Base-by-base conservation (phyloP, 1,140 invertebrate genomes). In the Apocrypta bakeri region DNA sequence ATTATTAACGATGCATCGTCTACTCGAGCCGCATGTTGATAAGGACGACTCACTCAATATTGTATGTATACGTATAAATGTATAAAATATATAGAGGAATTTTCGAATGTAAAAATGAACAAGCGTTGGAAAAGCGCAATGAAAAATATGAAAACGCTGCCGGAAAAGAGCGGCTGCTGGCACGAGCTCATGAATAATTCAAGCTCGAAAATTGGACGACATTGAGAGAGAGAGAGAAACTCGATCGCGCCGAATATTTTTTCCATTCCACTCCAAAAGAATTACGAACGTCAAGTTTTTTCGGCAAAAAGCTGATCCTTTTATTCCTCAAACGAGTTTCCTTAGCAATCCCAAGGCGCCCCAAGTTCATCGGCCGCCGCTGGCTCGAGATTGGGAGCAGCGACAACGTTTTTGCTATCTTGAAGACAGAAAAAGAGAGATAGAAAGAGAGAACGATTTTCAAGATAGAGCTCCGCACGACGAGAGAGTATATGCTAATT, bases 1-100 rank as follows among this genome's bases (percentile, higher is more conserved):
- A 81, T 81, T 75, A 81, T 75, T 21, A 75, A 48, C 71, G 33
- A 81, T 81, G 75, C 25, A 75, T 74, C 56, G 48, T 21, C 3
- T 4, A 21, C n/a, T 40, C 21, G n/a, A 24, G 37, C 12, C 27
- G 29, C 48, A 69, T 25, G n/a, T 33, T 80, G 72, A 63, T 63
- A 63, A 63, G 21, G 24, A 21, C 17, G 27, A 56, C 11, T 7
- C n/a, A 6, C 14, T 9, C 17, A 14, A 29, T 31, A 48, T 69
- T 69, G 33, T 27, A 31, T 27, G 6, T 27, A 31, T 31, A 6
- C 3, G 17, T 25, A 76, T 31, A 69, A 21, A n/a, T 40, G 56
- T 40, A 40, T 25, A 66, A 61, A 40, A 66, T 25, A 37, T 11
- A 7, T 37, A 25, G 12, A 61, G 33, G 40, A 24, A n/a, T n/a